phyloP scores from a whole-genome alignment of 2,797 vertebrate genomes.

The Hipposideros larvatus region DNA sequence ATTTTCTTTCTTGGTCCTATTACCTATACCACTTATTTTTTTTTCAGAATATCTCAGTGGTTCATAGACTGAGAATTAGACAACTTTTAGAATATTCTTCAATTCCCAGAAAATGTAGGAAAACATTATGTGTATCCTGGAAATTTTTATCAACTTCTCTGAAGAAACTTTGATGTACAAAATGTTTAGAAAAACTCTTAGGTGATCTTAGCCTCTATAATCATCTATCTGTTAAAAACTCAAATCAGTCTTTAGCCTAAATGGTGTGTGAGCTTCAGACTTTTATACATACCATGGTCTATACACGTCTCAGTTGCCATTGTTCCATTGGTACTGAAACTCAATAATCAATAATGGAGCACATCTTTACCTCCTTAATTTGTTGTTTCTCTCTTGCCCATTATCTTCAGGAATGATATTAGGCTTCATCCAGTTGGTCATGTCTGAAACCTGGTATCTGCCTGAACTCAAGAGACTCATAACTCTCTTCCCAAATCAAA shows the following conservation, averaged over 20 bases:
- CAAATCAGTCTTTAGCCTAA: neutral
- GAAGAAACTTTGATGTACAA: neutral
- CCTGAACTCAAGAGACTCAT: neutral
- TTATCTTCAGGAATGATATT: neutral
- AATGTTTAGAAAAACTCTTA: neutral
- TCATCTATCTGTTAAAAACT: neutral
- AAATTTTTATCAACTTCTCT: neutral
- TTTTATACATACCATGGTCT: neutral
- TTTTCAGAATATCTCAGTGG: neutral
- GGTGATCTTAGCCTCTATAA: neutral
- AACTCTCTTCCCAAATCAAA: neutral
- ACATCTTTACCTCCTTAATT: neutral
- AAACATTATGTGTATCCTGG: neutral
- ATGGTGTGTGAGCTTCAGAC: neutral
- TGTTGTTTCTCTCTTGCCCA: neutral
- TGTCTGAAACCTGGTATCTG: neutral
- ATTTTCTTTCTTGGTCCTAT: neutral
- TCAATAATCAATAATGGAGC: neutral
- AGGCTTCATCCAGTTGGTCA: neutral
- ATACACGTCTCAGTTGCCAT: fast-evolving
- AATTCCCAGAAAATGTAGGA: neutral
- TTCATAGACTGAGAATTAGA: neutral
- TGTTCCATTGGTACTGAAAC: neutral
- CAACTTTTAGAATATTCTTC: neutral
- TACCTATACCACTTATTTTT: neutral